Evolutionary conservation across 1,140 invertebrate genomes (phyloP).

Genomic region (Zaprionus camerounensis): DNA sequence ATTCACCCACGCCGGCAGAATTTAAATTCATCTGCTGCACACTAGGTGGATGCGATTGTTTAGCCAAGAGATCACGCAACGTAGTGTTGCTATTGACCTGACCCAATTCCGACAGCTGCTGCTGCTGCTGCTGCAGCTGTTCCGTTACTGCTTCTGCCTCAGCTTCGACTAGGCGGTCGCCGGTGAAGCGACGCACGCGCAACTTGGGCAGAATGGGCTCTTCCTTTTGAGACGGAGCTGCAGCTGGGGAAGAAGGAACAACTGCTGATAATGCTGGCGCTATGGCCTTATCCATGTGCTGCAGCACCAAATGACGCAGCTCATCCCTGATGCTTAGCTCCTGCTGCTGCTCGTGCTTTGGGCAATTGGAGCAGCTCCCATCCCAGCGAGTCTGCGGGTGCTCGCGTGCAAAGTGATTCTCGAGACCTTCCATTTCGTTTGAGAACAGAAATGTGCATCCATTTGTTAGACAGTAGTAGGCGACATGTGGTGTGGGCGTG

Average conservation of each 20-base stretch:
- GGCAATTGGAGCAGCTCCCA: constrained; percentile 47
- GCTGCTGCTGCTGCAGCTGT: not conserved
- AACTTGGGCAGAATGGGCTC: constrained; percentile 37
- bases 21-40: constrained; percentile 25
- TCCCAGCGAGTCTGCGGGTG: constrained; percentile 58
- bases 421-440: constrained; percentile 59
- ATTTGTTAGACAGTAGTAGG: constrained; percentile 55
- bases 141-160: not conserved
- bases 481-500: not conserved
- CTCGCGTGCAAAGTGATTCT: constrained; percentile 58
- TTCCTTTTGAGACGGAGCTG: too few species aligned
- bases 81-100: constrained; percentile 13
- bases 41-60: constrained; percentile 38
- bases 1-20: constrained; percentile 43
- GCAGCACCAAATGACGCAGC: constrained; percentile 42
- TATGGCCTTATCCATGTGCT: constrained; percentile 25
- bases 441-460: constrained; percentile 63
- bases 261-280: not conserved
- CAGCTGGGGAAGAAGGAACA: not conserved
- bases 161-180: constrained; percentile 47
- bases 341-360: not conserved
- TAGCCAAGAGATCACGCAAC: constrained; percentile 39
- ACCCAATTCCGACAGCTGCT: not conserved
- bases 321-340: constrained; percentile 27
- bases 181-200: constrained; percentile 64